Conservation (phyloP, 2,113 vertebrate genomes). For the Pomatostomus ruficeps region DNA sequence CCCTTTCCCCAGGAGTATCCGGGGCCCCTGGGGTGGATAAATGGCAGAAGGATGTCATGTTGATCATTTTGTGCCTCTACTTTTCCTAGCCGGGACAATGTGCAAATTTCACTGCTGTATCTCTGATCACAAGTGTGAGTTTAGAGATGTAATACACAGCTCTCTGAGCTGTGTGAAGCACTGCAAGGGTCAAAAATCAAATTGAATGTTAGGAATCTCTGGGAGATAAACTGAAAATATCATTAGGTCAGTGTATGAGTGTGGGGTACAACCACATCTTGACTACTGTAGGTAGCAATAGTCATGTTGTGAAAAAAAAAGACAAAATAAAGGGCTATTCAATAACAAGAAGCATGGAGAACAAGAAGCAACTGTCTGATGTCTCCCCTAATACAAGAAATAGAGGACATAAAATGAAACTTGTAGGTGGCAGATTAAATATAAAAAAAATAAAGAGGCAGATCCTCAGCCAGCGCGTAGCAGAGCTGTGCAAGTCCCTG, state of each 20-base stretch:
- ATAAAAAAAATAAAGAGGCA: background rate
- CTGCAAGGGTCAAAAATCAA: conserved; percentile 8
- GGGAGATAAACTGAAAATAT: conserved; percentile 1
- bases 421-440: conserved; percentile 28
- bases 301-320: background rate
- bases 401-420: conserved; percentile 14
- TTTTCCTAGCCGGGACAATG: background rate
- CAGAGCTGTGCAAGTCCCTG: background rate
- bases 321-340: background rate
- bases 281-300: background rate
- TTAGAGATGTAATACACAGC: background rate
- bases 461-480: background rate
- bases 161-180: background rate
- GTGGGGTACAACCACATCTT: background rate
- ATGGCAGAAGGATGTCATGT: background rate
- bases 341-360: conserved; percentile 19
- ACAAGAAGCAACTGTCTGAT: background rate
- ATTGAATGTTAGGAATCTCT: background rate
- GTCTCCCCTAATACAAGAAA: conserved; percentile 8
- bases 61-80: background rate
- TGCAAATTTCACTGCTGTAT: background rate
- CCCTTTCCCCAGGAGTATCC: background rate
- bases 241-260: background rate
- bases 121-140: background rate
- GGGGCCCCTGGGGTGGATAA: too few relatives aligned